Percentiles rank a stretch among this genome's conserved stretches.
phyloP scores from a whole-genome alignment of 2,113 vertebrate species.

The Grus americana region DNA sequence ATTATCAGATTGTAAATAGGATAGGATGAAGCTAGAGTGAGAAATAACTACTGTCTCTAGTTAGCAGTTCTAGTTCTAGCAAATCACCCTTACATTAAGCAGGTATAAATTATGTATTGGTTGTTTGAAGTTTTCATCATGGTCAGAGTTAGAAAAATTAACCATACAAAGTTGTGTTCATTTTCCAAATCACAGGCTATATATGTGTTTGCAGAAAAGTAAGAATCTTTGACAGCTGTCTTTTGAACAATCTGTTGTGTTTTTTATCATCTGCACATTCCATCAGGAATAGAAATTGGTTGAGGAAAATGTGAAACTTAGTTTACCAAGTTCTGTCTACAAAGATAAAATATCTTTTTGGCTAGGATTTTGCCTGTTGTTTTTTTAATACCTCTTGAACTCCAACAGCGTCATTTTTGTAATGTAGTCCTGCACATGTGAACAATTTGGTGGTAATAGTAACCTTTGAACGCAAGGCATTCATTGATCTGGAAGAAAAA shows the following conservation, averaged over 20 bases:
- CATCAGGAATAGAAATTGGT: not conserved
- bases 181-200: not conserved
- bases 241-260: not conserved
- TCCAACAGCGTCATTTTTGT: not conserved
- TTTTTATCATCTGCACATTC: not conserved
- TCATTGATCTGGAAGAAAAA: not conserved
- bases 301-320: not conserved
- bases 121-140: not conserved
- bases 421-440: not conserved
- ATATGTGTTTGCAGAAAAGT: not conserved
- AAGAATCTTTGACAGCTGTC: not conserved
- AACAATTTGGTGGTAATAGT: not conserved
- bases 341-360: not conserved
- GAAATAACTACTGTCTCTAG: not conserved
- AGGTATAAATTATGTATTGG: not conserved
- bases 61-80: not conserved
- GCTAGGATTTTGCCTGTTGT: not conserved
- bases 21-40: not conserved
- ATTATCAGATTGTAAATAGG: slow-evolving; percentile 36
- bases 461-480: not conserved
- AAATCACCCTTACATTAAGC: not conserved
- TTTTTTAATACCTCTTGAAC: not conserved
- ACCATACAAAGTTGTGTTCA: not conserved
- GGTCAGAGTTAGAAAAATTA: not conserved
- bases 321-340: not conserved